These are phyloP conservation scores for Aramus guarauna DNA, from an alignment of 2,113 vertebrate species.

Conservation along the genomic window DNA sequence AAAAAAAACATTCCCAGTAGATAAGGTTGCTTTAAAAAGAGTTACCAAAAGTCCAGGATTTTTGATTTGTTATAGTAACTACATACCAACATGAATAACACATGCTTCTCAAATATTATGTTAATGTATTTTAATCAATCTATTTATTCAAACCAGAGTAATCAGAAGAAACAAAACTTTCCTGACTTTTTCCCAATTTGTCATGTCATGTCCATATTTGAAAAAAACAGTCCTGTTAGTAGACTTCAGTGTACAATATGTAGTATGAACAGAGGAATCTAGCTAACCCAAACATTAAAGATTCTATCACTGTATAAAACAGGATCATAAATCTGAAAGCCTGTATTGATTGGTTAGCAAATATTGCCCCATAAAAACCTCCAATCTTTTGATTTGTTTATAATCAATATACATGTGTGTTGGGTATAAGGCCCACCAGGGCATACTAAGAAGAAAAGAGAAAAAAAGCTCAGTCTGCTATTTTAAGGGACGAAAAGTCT, in stretches of 20 bases:
- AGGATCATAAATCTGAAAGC: not conserved
- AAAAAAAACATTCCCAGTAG: not conserved
- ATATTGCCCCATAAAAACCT: not conserved
- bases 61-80: not conserved
- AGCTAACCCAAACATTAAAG: not conserved
- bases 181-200: not conserved
- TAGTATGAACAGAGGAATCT: not conserved
- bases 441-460: not conserved
- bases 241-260: fast-evolving
- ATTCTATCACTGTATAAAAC: not conserved
- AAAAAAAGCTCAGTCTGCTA: not conserved
- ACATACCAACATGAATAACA: not conserved
- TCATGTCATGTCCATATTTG: not conserved
- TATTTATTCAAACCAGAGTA: not conserved
- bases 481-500: not conserved
- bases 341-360: not conserved
- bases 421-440: not conserved
- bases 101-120: not conserved
- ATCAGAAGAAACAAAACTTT: not conserved
- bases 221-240: not conserved
- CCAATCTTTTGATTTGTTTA: not conserved
- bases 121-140: not conserved
- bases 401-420: not conserved
- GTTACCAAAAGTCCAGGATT: not conserved
- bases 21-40: not conserved